These are phyloP conservation scores for Nephrotoma guestfalica DNA, from an alignment of 2,888 invertebrate species.

Conservation along the genomic window DNA sequence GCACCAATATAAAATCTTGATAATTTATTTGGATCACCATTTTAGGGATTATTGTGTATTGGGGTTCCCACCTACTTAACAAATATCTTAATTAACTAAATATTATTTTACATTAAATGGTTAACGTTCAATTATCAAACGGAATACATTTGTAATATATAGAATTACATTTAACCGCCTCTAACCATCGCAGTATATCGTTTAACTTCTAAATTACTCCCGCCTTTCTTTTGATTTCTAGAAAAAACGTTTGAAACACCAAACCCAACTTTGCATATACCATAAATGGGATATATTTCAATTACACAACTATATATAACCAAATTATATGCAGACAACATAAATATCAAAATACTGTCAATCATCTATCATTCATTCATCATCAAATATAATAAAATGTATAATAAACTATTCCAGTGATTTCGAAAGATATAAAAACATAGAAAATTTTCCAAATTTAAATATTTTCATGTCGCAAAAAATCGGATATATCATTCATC, in stretches of 20 bases:
- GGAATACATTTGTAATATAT: not conserved
- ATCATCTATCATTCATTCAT: not conserved
- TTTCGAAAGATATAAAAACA: not conserved
- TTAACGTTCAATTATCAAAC: not conserved
- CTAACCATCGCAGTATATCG: not conserved
- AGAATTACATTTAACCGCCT: not conserved
- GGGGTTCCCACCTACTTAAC: not conserved
- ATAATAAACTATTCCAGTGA: not conserved
- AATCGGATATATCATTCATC: not conserved
- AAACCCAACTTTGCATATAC: not conserved
- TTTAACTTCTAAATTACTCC: not conserved
- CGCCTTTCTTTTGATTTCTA: not conserved
- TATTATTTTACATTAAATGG: not conserved
- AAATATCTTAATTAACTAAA: not conserved
- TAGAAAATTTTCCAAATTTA: not conserved
- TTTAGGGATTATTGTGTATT: not conserved
- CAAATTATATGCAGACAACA: not conserved
- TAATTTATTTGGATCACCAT: not conserved
- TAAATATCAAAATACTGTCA: not conserved
- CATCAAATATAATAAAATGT: not conserved
- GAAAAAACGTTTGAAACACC: not conserved
- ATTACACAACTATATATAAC: not conserved
- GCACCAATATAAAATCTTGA: not conserved
- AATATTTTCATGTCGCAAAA: not conserved
- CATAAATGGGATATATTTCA: not conserved